Evolutionary conservation across 2,113 vertebrate species (phyloP), one percentile per base, ranked within the genome.

Genomic region (Amblyopsis rosae): DNA sequence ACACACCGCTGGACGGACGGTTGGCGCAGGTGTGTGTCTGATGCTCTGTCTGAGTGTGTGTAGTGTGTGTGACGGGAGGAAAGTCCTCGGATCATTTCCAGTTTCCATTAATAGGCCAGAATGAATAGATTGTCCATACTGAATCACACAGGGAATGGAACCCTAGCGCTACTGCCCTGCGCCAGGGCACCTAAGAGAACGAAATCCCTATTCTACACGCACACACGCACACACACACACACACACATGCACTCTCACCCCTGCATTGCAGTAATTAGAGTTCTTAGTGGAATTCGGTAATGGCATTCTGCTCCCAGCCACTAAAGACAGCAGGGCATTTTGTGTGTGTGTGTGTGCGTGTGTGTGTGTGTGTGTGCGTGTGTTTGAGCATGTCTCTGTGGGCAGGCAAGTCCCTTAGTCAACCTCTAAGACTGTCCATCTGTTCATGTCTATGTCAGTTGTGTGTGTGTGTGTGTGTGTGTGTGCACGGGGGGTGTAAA

Each of bases 211-310:
- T 55, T n/a, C 13, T 9, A 16, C 26, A 13, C 35, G 41, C 61
- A 12, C 53, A 48, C 12, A 17, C 41, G 45, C 61, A 65, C 62
- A 65, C 62, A 50, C 15, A 35, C 70, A 45, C 61, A 63, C 48
- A 51, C 47, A 65, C 47, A 33, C 62, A 53, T 32, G 58, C 68
- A 65, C 66, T 62, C 11, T 70, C 56, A 77, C 67, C 61, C 75
- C 82, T 70, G 58, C 62, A 58, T 73, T 76, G 77, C 80, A 70
- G 57, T 79, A 82, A 83, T 88, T 85, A 82, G 74, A n/a, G 53
- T n/a, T 72, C 81, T 77, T 73, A 72, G 74, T 84, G 70, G 54
- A 73, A 62, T 62, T 75, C 32, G 16, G 16, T 47, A 69, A 80
- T 57, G 69, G 11, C 49, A 11, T 51, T 12, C 13, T 51, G 49